Conservation (phyloP, 2,113 vertebrate species). For the Lynx canadensis region DNA sequence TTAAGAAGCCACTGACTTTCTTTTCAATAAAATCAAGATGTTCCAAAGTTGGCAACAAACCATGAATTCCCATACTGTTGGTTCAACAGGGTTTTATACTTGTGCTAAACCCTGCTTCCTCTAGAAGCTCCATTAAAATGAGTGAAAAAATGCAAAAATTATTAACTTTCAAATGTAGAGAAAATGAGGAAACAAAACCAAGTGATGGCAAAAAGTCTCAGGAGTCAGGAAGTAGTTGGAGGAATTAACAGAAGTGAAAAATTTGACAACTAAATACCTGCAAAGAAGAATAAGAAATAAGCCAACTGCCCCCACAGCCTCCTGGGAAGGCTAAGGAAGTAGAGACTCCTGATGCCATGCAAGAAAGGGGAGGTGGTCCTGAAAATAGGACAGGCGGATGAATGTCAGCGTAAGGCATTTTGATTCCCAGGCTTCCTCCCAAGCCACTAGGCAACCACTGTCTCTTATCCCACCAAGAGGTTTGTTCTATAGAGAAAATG, state of each 20-base stretch:
- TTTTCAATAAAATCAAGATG: slow-evolving; percentile 45
- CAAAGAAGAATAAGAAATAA: background rate
- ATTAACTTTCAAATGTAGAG: background rate
- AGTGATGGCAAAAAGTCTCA: background rate
- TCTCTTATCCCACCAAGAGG: background rate
- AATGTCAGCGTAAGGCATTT: background rate
- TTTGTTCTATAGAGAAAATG: background rate
- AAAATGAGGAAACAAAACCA: background rate
- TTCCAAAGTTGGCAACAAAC: background rate
- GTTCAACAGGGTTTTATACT: background rate
- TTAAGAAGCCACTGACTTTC: background rate
- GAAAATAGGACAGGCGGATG: background rate
- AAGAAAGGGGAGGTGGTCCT: background rate
- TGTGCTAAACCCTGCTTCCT: background rate
- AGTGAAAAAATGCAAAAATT: background rate
- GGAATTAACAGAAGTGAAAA: background rate
- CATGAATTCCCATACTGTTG: background rate
- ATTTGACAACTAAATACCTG: background rate
- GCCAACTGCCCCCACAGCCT: background rate
- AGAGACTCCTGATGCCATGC: background rate
- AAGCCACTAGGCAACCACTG: background rate
- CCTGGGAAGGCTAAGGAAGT: background rate
- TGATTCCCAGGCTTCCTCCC: background rate
- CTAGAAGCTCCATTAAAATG: background rate
- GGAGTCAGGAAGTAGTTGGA: background rate